Base-by-base conservation (phyloP, 1,140 invertebrate genomes). In the Bombus impatiens region DNA sequence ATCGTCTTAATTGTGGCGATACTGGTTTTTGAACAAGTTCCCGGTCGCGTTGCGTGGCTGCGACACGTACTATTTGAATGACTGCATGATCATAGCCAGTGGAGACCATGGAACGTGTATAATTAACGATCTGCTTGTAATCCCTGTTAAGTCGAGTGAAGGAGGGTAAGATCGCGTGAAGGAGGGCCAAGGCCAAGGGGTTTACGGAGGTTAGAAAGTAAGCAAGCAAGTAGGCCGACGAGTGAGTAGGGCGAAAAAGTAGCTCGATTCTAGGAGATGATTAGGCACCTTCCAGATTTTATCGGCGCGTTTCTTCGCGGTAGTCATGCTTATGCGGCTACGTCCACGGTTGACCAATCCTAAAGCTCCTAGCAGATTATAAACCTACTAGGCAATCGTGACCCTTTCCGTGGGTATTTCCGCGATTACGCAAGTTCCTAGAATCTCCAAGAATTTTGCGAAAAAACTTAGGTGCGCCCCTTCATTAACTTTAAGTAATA, bases 131-230 rank as follows among this genome's bases (percentile, higher is more conserved):
- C 89, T 87, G 59, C 76, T 76, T 87, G 86, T 87, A 90, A 92
- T 93, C 90, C 90, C 88, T 92, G 91, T 89, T 92, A 90, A 92
- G 89, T 92, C 75, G 81, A 91, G 86, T 76, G 28, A 57, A 84
- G 92, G 89, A 87, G 72, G 85, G 88, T 89, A 88, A 86, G 91
- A 93, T 95, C 94, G 94, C 94, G 94, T 94, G 94, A 94, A 94
- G 93, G 86, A 94, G 93, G 91, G 94, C 93, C 94, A 95, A 95
- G 95, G 95, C 93, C 93, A 94, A 94, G 94, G 93, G 89, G 92
- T 78, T 91, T 80, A 32, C 78, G 47, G 76, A 83, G 79, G 84
- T 84, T 86, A 88, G 57, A 86, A 81, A 71, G 76, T 80, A 76
- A 78, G 68, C 84, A 71, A 81, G 86, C 32, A 94, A 94, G 81